Base-by-base conservation (phyloP, 2,888 invertebrate species). In the Epistrophella euchroma region DNA sequence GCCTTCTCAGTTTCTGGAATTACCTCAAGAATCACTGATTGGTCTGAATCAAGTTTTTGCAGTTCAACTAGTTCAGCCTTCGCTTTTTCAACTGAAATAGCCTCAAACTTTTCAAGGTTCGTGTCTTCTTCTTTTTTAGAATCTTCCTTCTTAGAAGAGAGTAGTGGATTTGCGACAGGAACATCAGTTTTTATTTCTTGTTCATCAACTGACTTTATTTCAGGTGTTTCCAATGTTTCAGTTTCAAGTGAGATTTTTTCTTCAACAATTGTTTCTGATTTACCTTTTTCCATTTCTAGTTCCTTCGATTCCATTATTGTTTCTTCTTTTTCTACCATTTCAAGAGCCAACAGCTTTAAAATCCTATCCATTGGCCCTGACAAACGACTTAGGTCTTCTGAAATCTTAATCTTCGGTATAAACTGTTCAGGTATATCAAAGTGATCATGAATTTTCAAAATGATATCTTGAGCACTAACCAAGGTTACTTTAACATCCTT, bases 401-500 rank as follows among this genome's bases (percentile, higher is more conserved):
- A 86, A 50, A 86, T 77, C 10, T 74, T 70, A 37, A 82, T 37
- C 19, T 73, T 73, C 3, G 43, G 28, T n/a, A 86, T 66, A 32
- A 77, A 45, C 22, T 82, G 71, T 0, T 58, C 73, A 2, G 81
- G 50, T 4, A 50, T 35, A n/a, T 86, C 86, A 28, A 86, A 74
- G 17, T 82, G 77, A 35, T 81, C 82, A 52, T 81, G 77, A 32
- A 82, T 74, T 47, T 78, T 82, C 11, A 86, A 50, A 35, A 86
- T 60, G 2, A 78, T 66, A 6, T 66, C 64, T 32, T 86, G 68
- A 0, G 74, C 58, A 45, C 9, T 64, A 4, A 60, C 0, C 28
- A 82, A 32, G 10, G 74, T 74, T 37, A 64, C 52, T 17, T 78
- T 62, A 0, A 82, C 45, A 11, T 77, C 37, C 9, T 50, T 64